Percentiles rank a stretch among this genome's conserved stretches.
Conservation (phyloP, 2,113 vertebrate species). For the Manacus vitellinus region DNA sequence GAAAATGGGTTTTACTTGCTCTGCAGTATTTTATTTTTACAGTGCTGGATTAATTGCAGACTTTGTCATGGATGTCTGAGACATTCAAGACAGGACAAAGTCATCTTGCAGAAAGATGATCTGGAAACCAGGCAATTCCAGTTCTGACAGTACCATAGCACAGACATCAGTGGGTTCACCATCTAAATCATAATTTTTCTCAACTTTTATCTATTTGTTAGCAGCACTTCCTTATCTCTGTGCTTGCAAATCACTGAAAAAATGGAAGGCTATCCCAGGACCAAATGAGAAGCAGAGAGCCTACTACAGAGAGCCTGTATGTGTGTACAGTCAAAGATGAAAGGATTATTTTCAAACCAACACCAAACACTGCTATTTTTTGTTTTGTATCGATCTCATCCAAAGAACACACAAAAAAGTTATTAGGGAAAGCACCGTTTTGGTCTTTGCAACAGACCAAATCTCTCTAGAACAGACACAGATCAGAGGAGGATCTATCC, state of each 20-base stretch:
- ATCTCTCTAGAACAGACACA: neutral
- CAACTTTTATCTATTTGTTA: neutral
- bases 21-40: neutral
- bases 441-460: neutral
- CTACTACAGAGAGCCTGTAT: neutral
- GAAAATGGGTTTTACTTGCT: slow-evolving; percentile 13
- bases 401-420: neutral
- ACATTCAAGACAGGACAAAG: neutral
- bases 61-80: neutral
- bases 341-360: neutral
- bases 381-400: neutral
- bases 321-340: neutral
- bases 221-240: neutral
- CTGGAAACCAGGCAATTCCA: neutral
- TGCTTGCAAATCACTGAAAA: neutral
- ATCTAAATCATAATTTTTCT: neutral
- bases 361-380: neutral
- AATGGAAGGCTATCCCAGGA: neutral
- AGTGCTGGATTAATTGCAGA: neutral
- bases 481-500: neutral
- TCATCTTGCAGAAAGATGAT: neutral
- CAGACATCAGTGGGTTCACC: neutral
- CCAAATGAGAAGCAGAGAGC: neutral
- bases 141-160: neutral
- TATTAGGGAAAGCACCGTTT: neutral